Evolutionary conservation across 1,140 invertebrate species (phyloP).

Genomic region (Diabrotica undecimpunctata): DNA sequence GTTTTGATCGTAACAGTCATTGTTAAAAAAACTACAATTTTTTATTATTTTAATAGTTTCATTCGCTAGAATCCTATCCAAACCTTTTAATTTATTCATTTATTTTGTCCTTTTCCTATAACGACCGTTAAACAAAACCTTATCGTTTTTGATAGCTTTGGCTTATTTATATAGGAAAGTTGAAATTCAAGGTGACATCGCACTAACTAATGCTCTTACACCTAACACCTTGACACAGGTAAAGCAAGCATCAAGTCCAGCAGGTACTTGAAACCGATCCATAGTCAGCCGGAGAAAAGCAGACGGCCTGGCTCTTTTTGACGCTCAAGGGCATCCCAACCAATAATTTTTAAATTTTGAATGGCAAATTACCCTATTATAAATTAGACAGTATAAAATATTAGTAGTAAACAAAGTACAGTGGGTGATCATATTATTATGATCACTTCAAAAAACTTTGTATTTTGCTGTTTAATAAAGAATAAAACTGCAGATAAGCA

Average conservation of each 20-base stretch:
- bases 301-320: slow-evolving; percentile 1
- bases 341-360: no score
- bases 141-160: slow-evolving; percentile 2
- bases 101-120: not conserved
- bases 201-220: slow-evolving; percentile 1
- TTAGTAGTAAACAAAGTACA: no score
- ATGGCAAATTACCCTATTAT: no score
- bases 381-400: no score
- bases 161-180: slow-evolving; percentile 1
- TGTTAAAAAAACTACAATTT: no score
- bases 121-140: not conserved
- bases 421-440: no score
- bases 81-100: not conserved
- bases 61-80: no score
- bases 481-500: no score
- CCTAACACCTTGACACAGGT: slow-evolving; percentile 1
- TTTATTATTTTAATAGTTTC: no score
- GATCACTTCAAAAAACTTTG: no score
- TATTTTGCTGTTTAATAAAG: no score
- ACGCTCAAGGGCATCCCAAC: not conserved
- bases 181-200: not conserved
- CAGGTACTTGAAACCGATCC: not conserved
- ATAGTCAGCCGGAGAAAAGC: not conserved
- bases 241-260: slow-evolving; percentile 1
- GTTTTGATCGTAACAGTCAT: no score